Base-by-base conservation (phyloP, 1,140 invertebrate genomes). In the Myzus persicae region DNA sequence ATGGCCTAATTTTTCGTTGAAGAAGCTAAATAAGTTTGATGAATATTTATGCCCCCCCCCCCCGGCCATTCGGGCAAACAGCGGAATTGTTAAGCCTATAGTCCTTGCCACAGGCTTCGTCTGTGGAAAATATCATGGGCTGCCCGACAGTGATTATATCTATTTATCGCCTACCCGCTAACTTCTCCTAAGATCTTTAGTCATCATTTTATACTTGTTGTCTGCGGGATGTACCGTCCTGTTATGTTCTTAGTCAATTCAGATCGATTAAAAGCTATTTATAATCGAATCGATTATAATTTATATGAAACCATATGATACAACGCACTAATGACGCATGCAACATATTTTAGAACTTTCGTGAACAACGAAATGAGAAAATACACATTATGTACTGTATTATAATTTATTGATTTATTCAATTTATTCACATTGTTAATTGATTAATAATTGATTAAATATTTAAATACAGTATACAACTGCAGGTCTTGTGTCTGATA, bases 41-140 rank as follows among this genome's bases (percentile, higher is more conserved):
- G 22, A 26, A 36, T 82, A 81, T 40, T 40, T 44, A 44, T 44
- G 18, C 1, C 24, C n/a, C n/a, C n/a, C n/a, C n/a, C n/a, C n/a
- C n/a, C n/a, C n/a, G n/a, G n/a, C n/a, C 24, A 76, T 67, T 31
- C 46, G 11, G 11, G 31, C 14, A 76, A n/a, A 76, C n/a, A 20
- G 14, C 18, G 31, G 59, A n/a, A n/a, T 18, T 5, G 31, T n/a
- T 44, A 11, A 24, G 95, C 96, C 96, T 96, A 98, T 98, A n/a
- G n/a, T n/a, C n/a, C n/a, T n/a, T n/a, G n/a, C n/a, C n/a, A n/a
- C n/a, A n/a, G n/a, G n/a, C n/a, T n/a, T n/a, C n/a, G n/a, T 91
- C 98, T 96, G 95, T 99, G 98, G 95, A 99, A 99, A 90, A 99
- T 22, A 9, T 97, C 36, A 98, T 97, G 0, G 98, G 97, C 94